Conservation (phyloP, 2,888 invertebrate species). For the Meganola albula region DNA sequence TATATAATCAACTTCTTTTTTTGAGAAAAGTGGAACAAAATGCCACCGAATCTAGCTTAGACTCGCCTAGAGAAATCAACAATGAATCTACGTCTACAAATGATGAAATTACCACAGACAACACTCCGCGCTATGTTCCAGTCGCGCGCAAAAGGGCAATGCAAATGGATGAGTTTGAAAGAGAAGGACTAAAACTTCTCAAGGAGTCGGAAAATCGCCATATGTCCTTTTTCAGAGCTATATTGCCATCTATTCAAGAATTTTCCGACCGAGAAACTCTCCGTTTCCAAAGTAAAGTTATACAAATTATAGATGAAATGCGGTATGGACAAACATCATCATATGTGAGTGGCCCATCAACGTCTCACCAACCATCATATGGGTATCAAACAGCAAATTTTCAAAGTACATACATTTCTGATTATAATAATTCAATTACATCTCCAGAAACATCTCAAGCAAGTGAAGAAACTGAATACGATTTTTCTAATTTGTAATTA, state of each 20-base stretch:
- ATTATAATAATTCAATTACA: slow-evolving; percentile 20
- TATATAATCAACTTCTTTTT: slow-evolving; percentile 21
- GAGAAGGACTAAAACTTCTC: slow-evolving; percentile 14
- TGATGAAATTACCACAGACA: slow-evolving; percentile 13
- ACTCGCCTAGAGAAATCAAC: slow-evolving; percentile 20
- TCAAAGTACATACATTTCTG: slow-evolving; percentile 21
- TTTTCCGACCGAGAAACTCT: slow-evolving; percentile 23
- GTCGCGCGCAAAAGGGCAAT: slow-evolving; percentile 21
- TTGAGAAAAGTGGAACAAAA: slow-evolving; percentile 22
- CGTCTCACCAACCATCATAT: slow-evolving; percentile 22
- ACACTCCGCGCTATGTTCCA: slow-evolving; percentile 17
- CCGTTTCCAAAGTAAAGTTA: slow-evolving; percentile 23
- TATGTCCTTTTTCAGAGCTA: slow-evolving; percentile 21
- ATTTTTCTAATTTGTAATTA: slow-evolving; percentile 14
- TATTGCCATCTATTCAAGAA: slow-evolving; percentile 22
- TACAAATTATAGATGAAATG: slow-evolving; percentile 27
- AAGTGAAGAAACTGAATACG: slow-evolving; percentile 18
- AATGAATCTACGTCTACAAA: slow-evolving; percentile 17
- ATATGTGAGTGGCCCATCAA: slow-evolving; percentile 19
- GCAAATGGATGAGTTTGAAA: slow-evolving; percentile 25
- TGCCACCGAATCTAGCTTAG: slow-evolving; percentile 20
- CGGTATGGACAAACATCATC: slow-evolving; percentile 24
- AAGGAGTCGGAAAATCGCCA: slow-evolving; percentile 25
- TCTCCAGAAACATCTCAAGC: slow-evolving; percentile 19
- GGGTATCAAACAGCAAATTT: slow-evolving; percentile 23